These are phyloP conservation scores for Emydocephalus ijimae DNA, from an alignment of 2,113 vertebrate species.

Conservation along the genomic window DNA sequence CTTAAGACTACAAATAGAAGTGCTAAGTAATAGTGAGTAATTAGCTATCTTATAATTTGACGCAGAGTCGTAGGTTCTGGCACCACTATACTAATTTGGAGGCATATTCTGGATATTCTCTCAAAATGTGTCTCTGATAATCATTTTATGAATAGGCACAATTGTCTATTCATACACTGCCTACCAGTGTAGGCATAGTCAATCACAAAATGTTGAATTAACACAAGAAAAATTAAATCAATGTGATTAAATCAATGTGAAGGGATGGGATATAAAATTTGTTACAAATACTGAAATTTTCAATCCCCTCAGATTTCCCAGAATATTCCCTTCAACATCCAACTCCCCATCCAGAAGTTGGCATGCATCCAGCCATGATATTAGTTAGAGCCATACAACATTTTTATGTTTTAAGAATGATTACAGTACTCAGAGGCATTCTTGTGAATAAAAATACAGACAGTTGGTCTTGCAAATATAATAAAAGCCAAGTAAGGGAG, in stretches of 20 bases:
- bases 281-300: neutral
- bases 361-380: neutral
- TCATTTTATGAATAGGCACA: neutral
- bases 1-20: neutral
- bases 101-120: neutral
- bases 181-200: neutral
- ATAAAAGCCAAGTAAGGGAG: neutral
- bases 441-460: neutral
- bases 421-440: neutral
- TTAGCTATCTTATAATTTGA: neutral
- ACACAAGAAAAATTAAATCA: neutral
- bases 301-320: neutral
- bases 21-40: neutral
- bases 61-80: neutral
- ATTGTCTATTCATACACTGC: neutral
- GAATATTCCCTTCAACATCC: neutral
- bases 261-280: neutral
- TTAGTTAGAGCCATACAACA: neutral
- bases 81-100: neutral
- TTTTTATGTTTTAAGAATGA: neutral
- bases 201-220: neutral
- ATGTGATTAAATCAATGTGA: neutral
- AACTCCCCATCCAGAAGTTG: neutral
- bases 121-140: neutral
- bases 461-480: neutral